These are phyloP conservation scores for Drosophila bocqueti DNA, from an alignment of 1,140 invertebrate species.

Conservation along the genomic window DNA sequence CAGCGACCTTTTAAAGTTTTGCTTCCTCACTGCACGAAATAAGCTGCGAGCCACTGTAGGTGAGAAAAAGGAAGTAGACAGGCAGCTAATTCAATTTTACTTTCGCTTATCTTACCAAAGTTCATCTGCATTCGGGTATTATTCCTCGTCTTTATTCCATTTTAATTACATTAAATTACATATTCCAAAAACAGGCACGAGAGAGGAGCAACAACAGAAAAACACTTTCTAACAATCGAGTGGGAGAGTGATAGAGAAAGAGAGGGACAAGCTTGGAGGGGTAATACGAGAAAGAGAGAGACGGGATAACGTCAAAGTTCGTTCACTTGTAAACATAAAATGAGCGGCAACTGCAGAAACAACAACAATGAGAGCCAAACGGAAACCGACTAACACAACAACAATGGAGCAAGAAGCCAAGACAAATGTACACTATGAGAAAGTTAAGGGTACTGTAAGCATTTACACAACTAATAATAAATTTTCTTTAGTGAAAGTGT, in stretches of 20 bases:
- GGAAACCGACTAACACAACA: conserved; percentile 61
- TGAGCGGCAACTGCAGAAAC: conserved; percentile 54
- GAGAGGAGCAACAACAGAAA: conserved; percentile 49
- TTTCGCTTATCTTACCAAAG: conserved; percentile 59
- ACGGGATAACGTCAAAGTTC: conserved; percentile 69
- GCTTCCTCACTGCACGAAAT: too few species aligned
- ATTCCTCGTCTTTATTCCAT: conserved; percentile 44
- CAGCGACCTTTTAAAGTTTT: too few species aligned
- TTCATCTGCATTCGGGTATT: conserved; percentile 45
- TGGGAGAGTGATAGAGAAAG: conserved; percentile 1
- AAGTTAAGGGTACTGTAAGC: background rate
- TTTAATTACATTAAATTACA: conserved; percentile 78
- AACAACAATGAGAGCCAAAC: conserved; percentile 34
- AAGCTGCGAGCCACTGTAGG: too few species aligned
- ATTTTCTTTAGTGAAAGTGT: too few species aligned
- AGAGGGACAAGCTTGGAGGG: background rate
- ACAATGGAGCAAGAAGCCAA: conserved; percentile 55
- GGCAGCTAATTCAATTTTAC: conserved; percentile 62
- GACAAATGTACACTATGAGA: background rate
- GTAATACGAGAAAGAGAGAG: conserved; percentile 16
- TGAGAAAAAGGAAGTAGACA: conserved; percentile 9
- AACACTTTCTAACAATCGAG: conserved; percentile 68
- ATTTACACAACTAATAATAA: background rate
- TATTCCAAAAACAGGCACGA: conserved; percentile 51
- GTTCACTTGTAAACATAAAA: conserved; percentile 81